Percentiles rank a stretch among this genome's conserved stretches.
phyloP scores from a whole-genome alignment of 1,140 invertebrate genomes.

The Antheraea pernyi region DNA sequence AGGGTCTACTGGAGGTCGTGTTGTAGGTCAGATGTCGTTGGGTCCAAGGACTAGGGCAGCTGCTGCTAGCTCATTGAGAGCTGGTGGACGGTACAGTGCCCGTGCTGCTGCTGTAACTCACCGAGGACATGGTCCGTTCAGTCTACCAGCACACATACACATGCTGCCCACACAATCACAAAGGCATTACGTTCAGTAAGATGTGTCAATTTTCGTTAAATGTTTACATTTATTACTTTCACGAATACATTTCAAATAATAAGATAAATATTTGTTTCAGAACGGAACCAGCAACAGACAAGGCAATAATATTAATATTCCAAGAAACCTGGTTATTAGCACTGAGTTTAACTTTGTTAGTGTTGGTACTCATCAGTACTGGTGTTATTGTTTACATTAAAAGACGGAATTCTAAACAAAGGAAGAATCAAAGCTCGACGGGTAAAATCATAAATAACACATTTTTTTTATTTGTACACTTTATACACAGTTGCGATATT shows the following conservation, averaged over 20 bases:
- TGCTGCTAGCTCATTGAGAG: conserved; percentile 60
- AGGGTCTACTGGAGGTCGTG: conserved; percentile 63
- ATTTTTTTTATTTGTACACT: neutral
- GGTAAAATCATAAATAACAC: conserved; percentile 34
- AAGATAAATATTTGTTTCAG: conserved; percentile 46
- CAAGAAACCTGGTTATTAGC: conserved; percentile 74
- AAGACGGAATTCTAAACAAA: conserved; percentile 58
- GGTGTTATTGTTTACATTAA: conserved; percentile 62
- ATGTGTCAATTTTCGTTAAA: conserved; percentile 11
- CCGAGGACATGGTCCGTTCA: conserved; percentile 64
- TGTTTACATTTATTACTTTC: conserved; percentile 3
- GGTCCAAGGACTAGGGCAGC: conserved; percentile 62
- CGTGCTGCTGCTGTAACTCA: conserved; percentile 66
- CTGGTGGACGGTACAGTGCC: conserved; percentile 63
- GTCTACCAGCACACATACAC: conserved; percentile 61
- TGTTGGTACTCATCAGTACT: conserved; percentile 55
- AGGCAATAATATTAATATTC: conserved; percentile 71
- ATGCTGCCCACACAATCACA: conserved; percentile 68
- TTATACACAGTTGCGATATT: neutral
- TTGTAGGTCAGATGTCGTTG: conserved; percentile 74
- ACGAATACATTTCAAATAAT: conserved; percentile 8
- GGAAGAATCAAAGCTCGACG: conserved; percentile 61
- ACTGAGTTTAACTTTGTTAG: conserved; percentile 62
- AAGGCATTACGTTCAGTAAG: conserved; percentile 68
- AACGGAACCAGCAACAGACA: conserved; percentile 71